Base-by-base conservation (phyloP, 2,797 vertebrate genomes). In the Semaprochilodus insignis region DNA sequence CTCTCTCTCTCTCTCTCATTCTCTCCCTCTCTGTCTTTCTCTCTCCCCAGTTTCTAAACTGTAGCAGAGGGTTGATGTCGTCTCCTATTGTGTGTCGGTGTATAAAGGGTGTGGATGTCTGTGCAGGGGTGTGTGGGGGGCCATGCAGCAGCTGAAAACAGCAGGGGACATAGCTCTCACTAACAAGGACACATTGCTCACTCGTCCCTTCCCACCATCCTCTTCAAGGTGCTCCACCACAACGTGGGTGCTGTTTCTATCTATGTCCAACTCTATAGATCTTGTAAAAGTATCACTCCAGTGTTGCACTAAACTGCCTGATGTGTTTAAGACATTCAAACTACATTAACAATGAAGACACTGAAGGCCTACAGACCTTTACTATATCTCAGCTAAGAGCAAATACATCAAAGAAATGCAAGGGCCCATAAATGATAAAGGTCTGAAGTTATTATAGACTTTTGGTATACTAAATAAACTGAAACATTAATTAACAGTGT, bases 51-150 rank as follows among this genome's bases (percentile, higher is more conserved):
- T 84, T 72, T 83, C 79, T 89, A 87, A 86, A 87, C 81, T 82
- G 82, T 86, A 85, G 81, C 85, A 86, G 88, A 86, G 84, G 85
- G 87, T 83, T 81, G 77, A 73, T 82, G 87, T 89, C 83, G 79
- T 76, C 77, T 87, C 78, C 73, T 72, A 83, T 88, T 86, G 81
- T 63, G 66, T 82, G 80, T 78, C 63, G 44, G 67, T 82, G 79
- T 84, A 80, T 83, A 82, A 80, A 59, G 54, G 62, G 65, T 40
- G 74, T 76, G 80, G 73, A 54, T 74, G 84, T 74, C 66, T 63
- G 70, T 78, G 69, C 7, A 31, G 25, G 57, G 69, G 69, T 70
- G 63, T 73, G 23, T 77, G 62, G 11, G 66, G 78, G 65, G 31
- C 40, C 73, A 67, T 71, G 74, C 74, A 78, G 83, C 83, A 81